phyloP scores from a whole-genome alignment of 2,888 invertebrate species.

The Sycophila texana region DNA sequence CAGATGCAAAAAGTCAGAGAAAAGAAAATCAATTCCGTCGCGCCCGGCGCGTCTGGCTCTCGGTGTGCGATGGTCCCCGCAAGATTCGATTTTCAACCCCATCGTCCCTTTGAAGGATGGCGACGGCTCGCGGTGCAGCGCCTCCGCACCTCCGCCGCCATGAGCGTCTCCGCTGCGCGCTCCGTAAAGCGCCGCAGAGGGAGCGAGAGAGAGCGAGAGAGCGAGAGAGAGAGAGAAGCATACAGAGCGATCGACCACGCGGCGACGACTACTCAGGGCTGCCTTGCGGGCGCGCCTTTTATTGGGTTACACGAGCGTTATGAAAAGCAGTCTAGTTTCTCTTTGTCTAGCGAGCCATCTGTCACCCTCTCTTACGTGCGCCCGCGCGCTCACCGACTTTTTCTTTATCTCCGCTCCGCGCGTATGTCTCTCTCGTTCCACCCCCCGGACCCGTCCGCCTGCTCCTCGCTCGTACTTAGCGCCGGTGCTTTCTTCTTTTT shows the following conservation, averaged over 20 bases:
- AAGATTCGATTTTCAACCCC: conserved; percentile 69
- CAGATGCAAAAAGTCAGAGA: conserved; percentile 49
- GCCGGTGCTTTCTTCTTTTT: conserved; percentile 28
- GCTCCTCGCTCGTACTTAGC: not conserved
- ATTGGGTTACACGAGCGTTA: conserved; percentile 67
- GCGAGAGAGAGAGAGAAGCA: not conserved
- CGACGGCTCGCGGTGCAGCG: not conserved
- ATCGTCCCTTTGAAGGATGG: conserved; percentile 57
- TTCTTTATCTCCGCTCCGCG: conserved; percentile 49
- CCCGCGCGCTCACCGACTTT: conserved; percentile 27
- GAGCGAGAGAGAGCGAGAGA: too few species aligned
- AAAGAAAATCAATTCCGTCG: conserved; percentile 46
- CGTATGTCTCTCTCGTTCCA: conserved; percentile 4
- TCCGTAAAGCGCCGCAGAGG: too few species aligned
- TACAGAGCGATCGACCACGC: conserved; percentile 3
- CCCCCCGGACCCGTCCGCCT: conserved; percentile 5
- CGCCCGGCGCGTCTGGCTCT: not conserved
- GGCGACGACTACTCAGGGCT: conserved; percentile 17
- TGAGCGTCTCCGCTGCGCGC: not conserved
- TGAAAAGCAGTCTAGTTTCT: conserved; percentile 61
- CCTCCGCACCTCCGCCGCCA: not conserved
- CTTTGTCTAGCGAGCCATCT: conserved; percentile 71
- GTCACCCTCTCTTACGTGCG: conserved; percentile 60
- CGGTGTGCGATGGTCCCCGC: conserved; percentile 23
- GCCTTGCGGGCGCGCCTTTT: conserved; percentile 57